A percentile compares a stretch with the other conserved stretches of the same genome.
Conservation (phyloP, 53 echinoderm and acorn worm species). For the Hippasteria phrygiana region DNA sequence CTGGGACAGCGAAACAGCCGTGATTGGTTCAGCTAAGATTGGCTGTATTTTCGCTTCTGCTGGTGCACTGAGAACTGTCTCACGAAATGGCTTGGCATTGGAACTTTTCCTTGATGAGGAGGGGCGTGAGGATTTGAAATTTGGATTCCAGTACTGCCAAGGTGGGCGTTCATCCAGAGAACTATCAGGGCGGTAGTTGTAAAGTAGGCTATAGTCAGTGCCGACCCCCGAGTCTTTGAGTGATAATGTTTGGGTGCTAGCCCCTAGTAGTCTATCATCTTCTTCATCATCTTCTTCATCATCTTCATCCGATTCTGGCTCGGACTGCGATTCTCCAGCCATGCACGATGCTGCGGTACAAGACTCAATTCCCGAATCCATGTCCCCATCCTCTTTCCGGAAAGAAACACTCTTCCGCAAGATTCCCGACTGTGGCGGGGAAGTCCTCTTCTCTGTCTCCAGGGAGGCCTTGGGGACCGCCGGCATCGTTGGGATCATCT, state of each 20-base stretch:
- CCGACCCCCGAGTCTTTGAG: constrained; percentile 74
- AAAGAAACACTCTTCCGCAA: constrained; percentile 77
- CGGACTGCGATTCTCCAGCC: constrained; percentile 40
- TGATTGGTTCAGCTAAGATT: constrained; percentile 70
- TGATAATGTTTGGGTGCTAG: constrained; percentile 77
- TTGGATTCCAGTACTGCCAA: constrained; percentile 82
- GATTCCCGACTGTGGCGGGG: constrained; percentile 37
- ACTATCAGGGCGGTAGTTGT: constrained; percentile 24
- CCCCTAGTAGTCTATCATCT: constrained; percentile 43
- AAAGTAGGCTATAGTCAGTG: constrained; percentile 86
- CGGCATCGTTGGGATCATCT: constrained; percentile 70
- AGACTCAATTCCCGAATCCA: constrained; percentile 83
- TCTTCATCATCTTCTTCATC: constrained; percentile 59
- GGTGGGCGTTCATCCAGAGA: constrained; percentile 67
- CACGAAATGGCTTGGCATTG: constrained; percentile 74
- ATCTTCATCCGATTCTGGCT: constrained; percentile 53
- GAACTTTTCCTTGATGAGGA: constrained; percentile 33
- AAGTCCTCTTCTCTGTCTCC: constrained; percentile 15
- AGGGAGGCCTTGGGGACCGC: not conserved
- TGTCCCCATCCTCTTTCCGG: constrained; percentile 63
- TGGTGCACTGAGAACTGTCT: constrained; percentile 84
- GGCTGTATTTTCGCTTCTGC: constrained; percentile 81
- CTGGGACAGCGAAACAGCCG: constrained; percentile 20
- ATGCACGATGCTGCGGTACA: not conserved
- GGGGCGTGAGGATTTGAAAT: constrained; percentile 13